A percentile compares a stretch with the other conserved stretches of the same genome.
Conservation (phyloP, 2,113 vertebrate species). For the Pterocles burchelli region DNA sequence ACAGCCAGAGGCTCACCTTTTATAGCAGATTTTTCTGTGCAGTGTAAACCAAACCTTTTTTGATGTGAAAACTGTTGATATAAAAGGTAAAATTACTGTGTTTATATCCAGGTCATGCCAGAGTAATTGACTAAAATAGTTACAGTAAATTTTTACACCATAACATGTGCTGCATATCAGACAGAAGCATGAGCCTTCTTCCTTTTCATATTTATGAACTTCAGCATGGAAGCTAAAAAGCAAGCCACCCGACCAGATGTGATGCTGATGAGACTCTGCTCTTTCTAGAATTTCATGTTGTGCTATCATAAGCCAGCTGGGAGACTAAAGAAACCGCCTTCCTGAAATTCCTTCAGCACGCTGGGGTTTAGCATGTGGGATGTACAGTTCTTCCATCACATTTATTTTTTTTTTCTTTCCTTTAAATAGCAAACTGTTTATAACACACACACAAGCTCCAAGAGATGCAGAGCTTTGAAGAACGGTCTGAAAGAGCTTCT, state of each 20-base stretch:
- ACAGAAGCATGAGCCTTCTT: neutral
- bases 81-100: neutral
- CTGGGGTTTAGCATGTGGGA: neutral
- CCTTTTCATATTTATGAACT: constrained; percentile 29
- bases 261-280: constrained; percentile 28
- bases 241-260: constrained; percentile 42
- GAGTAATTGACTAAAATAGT: neutral
- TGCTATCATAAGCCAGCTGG: neutral
- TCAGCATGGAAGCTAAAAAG: neutral
- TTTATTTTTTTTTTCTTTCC: neutral
- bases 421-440: neutral
- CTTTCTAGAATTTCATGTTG: neutral
- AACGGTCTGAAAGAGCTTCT: neutral
- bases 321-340: neutral
- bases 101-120: constrained; percentile 3
- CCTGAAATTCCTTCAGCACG: neutral
- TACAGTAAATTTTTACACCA: neutral
- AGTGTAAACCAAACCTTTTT: neutral
- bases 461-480: neutral
- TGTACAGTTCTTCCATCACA: neutral
- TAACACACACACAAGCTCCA: neutral
- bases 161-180: neutral
- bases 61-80: neutral
- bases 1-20: neutral
- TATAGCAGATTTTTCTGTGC: neutral